Evolutionary conservation across 92 coral and sea anemone species (phyloP), one percentile per base, ranked within the genome.

Genomic region (Zoanthus gigantus): DNA sequence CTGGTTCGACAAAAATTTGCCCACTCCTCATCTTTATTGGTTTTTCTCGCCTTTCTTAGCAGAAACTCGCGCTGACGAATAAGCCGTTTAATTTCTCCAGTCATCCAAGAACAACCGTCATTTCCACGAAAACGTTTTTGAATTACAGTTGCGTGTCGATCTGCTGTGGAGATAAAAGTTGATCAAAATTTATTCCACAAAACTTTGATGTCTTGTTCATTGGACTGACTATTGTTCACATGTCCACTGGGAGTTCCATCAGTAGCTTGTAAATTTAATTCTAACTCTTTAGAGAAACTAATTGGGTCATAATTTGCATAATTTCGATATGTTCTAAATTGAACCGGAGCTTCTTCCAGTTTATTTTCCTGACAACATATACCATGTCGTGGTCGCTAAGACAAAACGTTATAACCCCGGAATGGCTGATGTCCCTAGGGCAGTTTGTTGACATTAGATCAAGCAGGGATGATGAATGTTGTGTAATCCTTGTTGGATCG

Each of bases 141-240:
- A 45, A 86, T 86, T 8, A 86, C 13, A 31, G 89, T 83, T 16
- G 89, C 89, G 74, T 86, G 89, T 11, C n/a, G 89, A 74, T 86
- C 90, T 17, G 75, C 84, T 48, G 66, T 63, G 44, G 54, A 15
- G 78, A 87, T 50, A 52, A 65, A 76, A 42, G 37, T 68, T 63
- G 83, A 46, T 50, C 69, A n/a, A 67, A 77, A 87, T 18, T 66
- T 48, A 23, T 29, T 45, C 90, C 84, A 87, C 53, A 68, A 42
- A 10, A 23, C 79, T 23, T 83, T 61, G 47, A 83, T 47, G 18
- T 18, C 86, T 46, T 72, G 67, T 23, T 80, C 84, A 53, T 57
- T 45, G 46, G 46, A 34, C 46, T 29, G 3, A 30, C 46, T 71
- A 82, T 48, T 82, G 18, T 10, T 71, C 45, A 18, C 30, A 54